phyloP scores from a whole-genome alignment of 2,888 invertebrate genomes.

The Pseudeuparius sepicola region DNA sequence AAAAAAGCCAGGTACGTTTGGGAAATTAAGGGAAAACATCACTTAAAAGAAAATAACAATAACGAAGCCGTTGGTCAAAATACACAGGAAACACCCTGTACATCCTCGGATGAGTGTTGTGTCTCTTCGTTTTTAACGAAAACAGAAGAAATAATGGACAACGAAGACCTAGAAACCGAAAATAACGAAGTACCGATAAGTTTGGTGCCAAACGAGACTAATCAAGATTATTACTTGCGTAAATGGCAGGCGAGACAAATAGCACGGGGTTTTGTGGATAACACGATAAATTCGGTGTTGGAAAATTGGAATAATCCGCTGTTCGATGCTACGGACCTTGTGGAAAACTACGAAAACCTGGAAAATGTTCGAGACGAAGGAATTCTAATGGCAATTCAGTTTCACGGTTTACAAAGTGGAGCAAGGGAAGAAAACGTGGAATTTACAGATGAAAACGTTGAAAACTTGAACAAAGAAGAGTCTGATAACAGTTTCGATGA shows the following conservation, averaged over 20 bases:
- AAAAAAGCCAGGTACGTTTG: constrained; percentile 58
- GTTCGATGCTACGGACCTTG: constrained; percentile 43
- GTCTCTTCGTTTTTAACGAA: constrained; percentile 29
- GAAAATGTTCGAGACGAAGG: constrained; percentile 59
- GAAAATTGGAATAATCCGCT: constrained; percentile 48
- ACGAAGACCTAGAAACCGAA: constrained; percentile 21
- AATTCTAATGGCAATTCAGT: constrained; percentile 63
- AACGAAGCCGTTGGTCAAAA: constrained; percentile 11
- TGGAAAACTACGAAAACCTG: constrained; percentile 46
- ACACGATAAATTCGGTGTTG: constrained; percentile 57
- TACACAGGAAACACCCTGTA: constrained; percentile 12
- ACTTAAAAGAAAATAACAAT: constrained; percentile 37
- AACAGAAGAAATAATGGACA: constrained; percentile 26
- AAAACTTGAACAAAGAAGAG: constrained; percentile 29
- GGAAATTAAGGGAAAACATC: constrained; percentile 57
- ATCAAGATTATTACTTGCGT: constrained; percentile 35
- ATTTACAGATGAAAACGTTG: constrained; percentile 28
- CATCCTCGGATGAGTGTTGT: constrained; percentile 27
- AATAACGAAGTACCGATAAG: constrained; percentile 32
- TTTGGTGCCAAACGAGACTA: constrained; percentile 29
- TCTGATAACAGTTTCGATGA: constrained; percentile 24
- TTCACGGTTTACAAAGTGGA: constrained; percentile 51
- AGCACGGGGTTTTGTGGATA: constrained; percentile 57
- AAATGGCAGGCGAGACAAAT: constrained; percentile 59
- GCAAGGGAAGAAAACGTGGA: constrained; percentile 16